Conservation (phyloP, 2,113 vertebrate species). For the Amphilophus citrinellus region DNA sequence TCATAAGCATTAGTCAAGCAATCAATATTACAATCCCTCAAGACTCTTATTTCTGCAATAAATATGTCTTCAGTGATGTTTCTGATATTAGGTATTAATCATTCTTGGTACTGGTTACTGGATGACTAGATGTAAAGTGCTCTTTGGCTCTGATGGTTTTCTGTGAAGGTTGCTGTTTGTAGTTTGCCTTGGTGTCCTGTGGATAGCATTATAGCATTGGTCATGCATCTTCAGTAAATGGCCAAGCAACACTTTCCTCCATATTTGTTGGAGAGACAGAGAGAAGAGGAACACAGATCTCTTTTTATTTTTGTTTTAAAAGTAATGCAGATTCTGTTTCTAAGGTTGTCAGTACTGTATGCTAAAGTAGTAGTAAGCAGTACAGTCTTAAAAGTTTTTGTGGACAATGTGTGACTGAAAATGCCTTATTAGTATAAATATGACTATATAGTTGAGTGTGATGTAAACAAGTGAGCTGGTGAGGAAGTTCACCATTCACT, state of each 20-base stretch:
- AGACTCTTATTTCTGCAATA: not conserved
- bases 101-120: not conserved
- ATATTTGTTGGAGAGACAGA: too few species aligned
- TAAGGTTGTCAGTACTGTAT: not conserved
- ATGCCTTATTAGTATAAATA: not conserved
- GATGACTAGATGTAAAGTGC: not conserved
- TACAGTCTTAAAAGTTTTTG: not conserved
- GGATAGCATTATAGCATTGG: not conserved
- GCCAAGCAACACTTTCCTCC: too few species aligned
- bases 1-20: not conserved
- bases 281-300: too few species aligned
- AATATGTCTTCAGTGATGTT: not conserved
- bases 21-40: not conserved
- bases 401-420: not conserved
- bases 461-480: not conserved
- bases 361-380: not conserved
- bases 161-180: not conserved
- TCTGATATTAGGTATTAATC: not conserved
- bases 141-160: not conserved
- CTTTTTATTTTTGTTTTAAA: not conserved
- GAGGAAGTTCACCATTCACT: not conserved
- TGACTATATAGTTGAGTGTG: not conserved
- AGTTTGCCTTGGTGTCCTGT: not conserved
- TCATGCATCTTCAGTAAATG: not conserved
- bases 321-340: not conserved